These are phyloP conservation scores for Pollenia angustigena DNA, from an alignment of 2,888 invertebrate species.

Conservation along the genomic window DNA sequence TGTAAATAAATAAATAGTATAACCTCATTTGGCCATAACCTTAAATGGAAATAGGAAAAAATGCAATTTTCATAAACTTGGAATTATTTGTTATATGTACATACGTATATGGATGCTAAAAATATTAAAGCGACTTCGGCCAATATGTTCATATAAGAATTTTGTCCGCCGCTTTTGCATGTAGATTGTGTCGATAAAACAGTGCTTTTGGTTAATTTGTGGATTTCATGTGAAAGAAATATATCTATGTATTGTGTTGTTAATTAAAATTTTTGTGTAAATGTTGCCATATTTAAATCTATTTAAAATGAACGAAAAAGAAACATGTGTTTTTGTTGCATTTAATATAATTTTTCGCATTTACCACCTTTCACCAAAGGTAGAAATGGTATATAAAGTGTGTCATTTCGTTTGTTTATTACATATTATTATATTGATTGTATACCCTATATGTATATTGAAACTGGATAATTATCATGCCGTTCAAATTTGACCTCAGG, in stretches of 20 bases:
- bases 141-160: constrained; percentile 53
- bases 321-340: constrained; percentile 43
- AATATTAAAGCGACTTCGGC: constrained; percentile 59
- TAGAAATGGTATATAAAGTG: too few species aligned
- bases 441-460: too few species aligned
- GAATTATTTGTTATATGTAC: constrained; percentile 67
- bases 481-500: too few species aligned
- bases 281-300: constrained; percentile 36
- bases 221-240: constrained; percentile 11
- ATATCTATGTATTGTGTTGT: constrained; percentile 11
- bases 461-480: too few species aligned
- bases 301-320: background rate
- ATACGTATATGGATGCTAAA: constrained; percentile 63
- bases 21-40: constrained; percentile 80
- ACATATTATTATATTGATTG: too few species aligned
- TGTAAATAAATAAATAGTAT: constrained; percentile 81
- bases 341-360: background rate
- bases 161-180: constrained; percentile 11
- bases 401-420: too few species aligned
- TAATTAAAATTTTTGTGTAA: background rate
- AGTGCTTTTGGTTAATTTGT: constrained; percentile 32
- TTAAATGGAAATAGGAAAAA: constrained; percentile 77
- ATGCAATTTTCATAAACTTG: constrained; percentile 70
- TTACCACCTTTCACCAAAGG: background rate
- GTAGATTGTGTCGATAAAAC: constrained; percentile 52